A percentile compares a stretch with the other conserved stretches of the same genome.
Conservation (phyloP, 2,888 invertebrate species). For the Gisinianus flammeolus region DNA sequence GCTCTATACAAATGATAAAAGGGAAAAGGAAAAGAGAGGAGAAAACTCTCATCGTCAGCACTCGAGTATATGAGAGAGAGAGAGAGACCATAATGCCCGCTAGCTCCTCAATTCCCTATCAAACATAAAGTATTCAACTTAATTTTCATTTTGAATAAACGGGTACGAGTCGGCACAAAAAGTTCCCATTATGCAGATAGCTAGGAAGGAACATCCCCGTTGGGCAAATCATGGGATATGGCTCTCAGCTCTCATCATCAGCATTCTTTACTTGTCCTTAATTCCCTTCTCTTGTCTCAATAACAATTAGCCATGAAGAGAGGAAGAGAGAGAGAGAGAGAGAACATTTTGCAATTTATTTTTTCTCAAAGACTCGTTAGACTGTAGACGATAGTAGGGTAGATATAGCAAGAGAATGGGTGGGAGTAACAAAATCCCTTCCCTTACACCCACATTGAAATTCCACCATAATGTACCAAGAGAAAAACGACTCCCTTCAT, state of each 20-base stretch:
- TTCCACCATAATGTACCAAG: no score
- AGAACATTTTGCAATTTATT: no score
- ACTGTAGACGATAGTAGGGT: no score
- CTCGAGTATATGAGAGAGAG: not conserved
- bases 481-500: no score
- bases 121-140: constrained; percentile 3
- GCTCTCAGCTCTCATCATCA: not conserved
- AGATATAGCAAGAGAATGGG: no score
- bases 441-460: no score
- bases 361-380: no score
- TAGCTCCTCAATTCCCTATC: not conserved
- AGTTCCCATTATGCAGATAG: no score
- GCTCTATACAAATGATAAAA: no score
- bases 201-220: not conserved
- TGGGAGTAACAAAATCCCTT: no score
- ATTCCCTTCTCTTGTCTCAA: not conserved
- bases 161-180: no score
- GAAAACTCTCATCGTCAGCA: not conserved
- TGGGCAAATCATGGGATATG: not conserved
- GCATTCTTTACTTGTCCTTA: not conserved
- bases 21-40: not conserved
- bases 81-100: not conserved
- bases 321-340: no score
- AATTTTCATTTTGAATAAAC: not conserved
- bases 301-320: constrained; percentile 8